phyloP scores from a whole-genome alignment of 2,888 invertebrate genomes.

The Drosophila phalerata region DNA sequence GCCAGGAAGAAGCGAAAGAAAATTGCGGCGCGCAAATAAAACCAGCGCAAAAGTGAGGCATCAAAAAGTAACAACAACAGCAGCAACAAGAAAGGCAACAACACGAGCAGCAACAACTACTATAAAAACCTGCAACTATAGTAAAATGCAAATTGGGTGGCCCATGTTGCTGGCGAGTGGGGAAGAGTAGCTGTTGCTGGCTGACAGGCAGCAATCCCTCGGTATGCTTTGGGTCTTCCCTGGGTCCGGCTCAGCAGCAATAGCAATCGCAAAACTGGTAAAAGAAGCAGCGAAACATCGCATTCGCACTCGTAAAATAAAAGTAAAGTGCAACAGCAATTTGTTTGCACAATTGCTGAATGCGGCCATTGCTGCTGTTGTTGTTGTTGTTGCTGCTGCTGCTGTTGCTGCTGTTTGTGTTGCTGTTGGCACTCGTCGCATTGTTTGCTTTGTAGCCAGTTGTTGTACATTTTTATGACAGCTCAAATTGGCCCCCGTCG shows the following conservation, averaged over 20 bases:
- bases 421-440: slow-evolving; percentile 79
- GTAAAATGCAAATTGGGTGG: slow-evolving; percentile 79
- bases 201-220: slow-evolving; percentile 66
- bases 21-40: slow-evolving; percentile 78
- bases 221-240: slow-evolving; percentile 28
- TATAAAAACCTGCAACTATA: slow-evolving; percentile 81
- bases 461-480: slow-evolving; percentile 80
- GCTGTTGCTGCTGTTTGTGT: slow-evolving; percentile 49
- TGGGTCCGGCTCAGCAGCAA: slow-evolving; percentile 47
- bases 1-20: slow-evolving; percentile 54
- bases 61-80: slow-evolving; percentile 69
- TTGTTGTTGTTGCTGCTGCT: slow-evolving; percentile 41
- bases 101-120: slow-evolving; percentile 55
- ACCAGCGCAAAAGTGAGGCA: slow-evolving; percentile 74
- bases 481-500: slow-evolving; percentile 80
- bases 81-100: slow-evolving; percentile 41
- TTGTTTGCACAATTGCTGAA: slow-evolving; percentile 80
- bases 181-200: slow-evolving; percentile 13
- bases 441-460: slow-evolving; percentile 79
- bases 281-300: slow-evolving; percentile 43
- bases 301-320: slow-evolving; percentile 80
- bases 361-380: slow-evolving; percentile 68
- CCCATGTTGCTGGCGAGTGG: slow-evolving; percentile 18
- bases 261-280: slow-evolving; percentile 9
- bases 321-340: slow-evolving; percentile 81